phyloP scores from a whole-genome alignment of 1,140 invertebrate species.

The Onthophagus taurus region DNA sequence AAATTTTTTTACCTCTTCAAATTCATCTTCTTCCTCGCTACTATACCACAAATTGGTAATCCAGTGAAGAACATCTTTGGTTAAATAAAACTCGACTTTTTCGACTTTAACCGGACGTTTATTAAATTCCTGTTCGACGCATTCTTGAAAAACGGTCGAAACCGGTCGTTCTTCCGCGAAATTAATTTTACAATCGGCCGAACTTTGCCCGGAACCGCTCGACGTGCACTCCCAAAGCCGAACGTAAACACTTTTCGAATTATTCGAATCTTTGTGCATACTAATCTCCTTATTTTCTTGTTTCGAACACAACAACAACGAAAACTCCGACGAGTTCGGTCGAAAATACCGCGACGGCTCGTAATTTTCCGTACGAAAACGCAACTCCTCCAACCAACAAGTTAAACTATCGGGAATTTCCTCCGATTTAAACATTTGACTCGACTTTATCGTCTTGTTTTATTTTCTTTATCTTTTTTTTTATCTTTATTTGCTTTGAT shows the following conservation, averaged over 20 bases:
- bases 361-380: slow-evolving; percentile 4
- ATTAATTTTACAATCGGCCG: background rate
- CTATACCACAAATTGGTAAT: slow-evolving; percentile 9
- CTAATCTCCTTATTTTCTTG: too few relatives aligned
- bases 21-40: slow-evolving; percentile 6
- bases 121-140: background rate
- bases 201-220: too few relatives aligned
- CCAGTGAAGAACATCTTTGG: slow-evolving; percentile 5
- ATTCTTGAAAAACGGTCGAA: slow-evolving; percentile 4
- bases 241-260: background rate
- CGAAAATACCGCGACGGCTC: background rate
- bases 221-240: background rate
- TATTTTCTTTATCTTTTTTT: too few relatives aligned
- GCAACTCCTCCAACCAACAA: slow-evolving; percentile 6
- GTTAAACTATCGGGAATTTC: too few relatives aligned
- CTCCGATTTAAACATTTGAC: too few relatives aligned
- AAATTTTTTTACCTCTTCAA: too few relatives aligned
- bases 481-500: too few relatives aligned
- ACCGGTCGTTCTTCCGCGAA: background rate
- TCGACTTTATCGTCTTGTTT: too few relatives aligned
- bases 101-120: background rate
- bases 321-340: background rate
- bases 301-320: background rate
- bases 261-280: background rate
- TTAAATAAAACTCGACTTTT: slow-evolving; percentile 2